Conservation (phyloP, 2,113 vertebrate species). For the Falco punctatus region DNA sequence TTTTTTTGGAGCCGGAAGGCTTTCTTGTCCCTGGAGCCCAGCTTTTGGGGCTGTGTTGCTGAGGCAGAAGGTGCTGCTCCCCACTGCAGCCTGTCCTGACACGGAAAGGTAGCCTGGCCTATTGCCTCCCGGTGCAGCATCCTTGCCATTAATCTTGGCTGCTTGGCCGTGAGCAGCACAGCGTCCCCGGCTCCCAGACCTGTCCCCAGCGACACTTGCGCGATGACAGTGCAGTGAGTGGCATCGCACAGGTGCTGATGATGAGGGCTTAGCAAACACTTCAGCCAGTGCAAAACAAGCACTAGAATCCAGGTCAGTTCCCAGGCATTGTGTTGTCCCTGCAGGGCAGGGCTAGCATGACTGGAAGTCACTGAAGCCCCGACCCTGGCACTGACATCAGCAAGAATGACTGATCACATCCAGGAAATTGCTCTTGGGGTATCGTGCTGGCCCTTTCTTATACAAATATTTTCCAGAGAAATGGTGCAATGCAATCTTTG, state of each 20-base stretch:
- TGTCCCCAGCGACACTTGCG: accelerated
- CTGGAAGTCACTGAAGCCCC: background rate
- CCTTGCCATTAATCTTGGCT: background rate
- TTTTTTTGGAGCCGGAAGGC: background rate
- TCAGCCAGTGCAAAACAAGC: slow-evolving; percentile 6
- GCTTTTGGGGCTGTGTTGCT: background rate
- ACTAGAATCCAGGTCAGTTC: slow-evolving; percentile 18
- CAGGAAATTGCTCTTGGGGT: background rate
- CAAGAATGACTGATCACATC: background rate
- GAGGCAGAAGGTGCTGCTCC: background rate
- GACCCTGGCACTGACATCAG: background rate
- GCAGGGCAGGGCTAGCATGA: background rate
- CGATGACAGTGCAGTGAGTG: background rate
- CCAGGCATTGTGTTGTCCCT: background rate
- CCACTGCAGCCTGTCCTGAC: background rate
- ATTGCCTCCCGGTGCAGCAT: background rate
- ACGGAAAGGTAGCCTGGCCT: background rate
- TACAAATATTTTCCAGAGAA: background rate
- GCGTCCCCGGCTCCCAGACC: background rate
- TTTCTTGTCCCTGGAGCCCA: background rate
- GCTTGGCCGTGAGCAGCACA: background rate
- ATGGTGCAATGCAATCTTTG: background rate
- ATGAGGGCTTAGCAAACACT: background rate
- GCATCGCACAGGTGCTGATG: background rate
- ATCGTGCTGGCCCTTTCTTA: background rate